phyloP scores from a whole-genome alignment of 2,113 vertebrate genomes.

The Symphodus melops region DNA sequence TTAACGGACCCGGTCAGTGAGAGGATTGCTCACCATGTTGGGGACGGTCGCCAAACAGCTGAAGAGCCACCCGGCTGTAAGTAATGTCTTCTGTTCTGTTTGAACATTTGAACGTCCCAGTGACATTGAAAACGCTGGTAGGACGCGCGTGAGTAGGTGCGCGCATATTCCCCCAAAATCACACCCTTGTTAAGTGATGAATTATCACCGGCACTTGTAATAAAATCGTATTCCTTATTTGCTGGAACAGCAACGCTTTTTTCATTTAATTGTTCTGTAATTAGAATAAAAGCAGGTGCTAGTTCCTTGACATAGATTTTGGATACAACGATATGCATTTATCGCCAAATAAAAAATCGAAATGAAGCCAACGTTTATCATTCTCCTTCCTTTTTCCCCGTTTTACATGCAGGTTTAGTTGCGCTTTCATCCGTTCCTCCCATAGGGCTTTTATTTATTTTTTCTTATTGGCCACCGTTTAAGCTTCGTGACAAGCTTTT shows the following conservation, averaged over 20 bases:
- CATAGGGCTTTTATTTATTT: not conserved
- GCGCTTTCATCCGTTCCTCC: not conserved
- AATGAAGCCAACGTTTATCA: not conserved
- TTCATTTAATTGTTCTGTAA: too few relatives aligned
- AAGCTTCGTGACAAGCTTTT: not conserved
- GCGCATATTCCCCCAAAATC: not conserved
- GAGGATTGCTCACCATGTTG: conserved; percentile 45
- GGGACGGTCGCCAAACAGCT: conserved; percentile 72
- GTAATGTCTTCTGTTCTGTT: conserved; percentile 10
- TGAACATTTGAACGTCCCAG: not conserved
- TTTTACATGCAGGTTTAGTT: not conserved
- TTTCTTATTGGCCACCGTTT: not conserved
- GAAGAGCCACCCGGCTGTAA: conserved; percentile 81
- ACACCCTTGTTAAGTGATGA: conserved; percentile 1
- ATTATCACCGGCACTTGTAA: not conserved
- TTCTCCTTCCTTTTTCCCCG: not conserved
- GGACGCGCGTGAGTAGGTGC: not conserved
- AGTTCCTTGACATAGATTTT: not conserved
- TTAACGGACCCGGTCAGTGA: not conserved
- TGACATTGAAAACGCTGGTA: conserved; percentile 65
- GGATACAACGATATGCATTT: not conserved
- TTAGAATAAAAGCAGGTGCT: not conserved
- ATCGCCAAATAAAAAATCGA: too few relatives aligned
- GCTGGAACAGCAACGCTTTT: too few relatives aligned
- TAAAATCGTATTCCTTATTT: too few relatives aligned